These are phyloP conservation scores for Vidua chalybeata DNA, from an alignment of 2,113 vertebrate species.

Conservation along the genomic window DNA sequence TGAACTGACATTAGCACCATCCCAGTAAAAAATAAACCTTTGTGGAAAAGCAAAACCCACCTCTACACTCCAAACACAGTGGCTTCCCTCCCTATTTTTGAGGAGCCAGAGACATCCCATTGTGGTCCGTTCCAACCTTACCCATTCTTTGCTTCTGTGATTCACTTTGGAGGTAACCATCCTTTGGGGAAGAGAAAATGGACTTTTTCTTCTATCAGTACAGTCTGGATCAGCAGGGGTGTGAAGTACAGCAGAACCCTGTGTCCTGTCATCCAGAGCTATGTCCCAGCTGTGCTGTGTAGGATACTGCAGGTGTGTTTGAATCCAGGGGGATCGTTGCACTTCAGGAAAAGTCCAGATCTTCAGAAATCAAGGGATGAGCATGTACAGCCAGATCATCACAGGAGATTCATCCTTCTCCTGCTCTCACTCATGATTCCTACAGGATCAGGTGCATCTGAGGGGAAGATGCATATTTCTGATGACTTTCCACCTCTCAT, in stretches of 20 bases:
- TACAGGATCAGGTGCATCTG: neutral
- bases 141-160: neutral
- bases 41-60: neutral
- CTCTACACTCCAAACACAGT: neutral
- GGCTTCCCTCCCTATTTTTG: neutral
- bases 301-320: neutral
- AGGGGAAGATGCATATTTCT: neutral
- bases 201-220: neutral
- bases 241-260: neutral
- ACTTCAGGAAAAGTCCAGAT: neutral
- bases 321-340: neutral
- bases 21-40: neutral
- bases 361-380: neutral
- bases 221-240: neutral
- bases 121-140: neutral
- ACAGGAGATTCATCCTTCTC: neutral
- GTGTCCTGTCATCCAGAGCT: rapidly evolving
- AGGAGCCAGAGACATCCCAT: neutral
- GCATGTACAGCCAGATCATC: neutral
- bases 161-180: neutral
- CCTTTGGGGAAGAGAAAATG: neutral
- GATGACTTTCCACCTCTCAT: neutral
- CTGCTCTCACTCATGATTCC: neutral
- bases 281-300: neutral
- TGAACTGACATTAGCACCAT: neutral